Base-by-base conservation (phyloP, 2,113 vertebrate genomes). In the Crypturellus undulatus region DNA sequence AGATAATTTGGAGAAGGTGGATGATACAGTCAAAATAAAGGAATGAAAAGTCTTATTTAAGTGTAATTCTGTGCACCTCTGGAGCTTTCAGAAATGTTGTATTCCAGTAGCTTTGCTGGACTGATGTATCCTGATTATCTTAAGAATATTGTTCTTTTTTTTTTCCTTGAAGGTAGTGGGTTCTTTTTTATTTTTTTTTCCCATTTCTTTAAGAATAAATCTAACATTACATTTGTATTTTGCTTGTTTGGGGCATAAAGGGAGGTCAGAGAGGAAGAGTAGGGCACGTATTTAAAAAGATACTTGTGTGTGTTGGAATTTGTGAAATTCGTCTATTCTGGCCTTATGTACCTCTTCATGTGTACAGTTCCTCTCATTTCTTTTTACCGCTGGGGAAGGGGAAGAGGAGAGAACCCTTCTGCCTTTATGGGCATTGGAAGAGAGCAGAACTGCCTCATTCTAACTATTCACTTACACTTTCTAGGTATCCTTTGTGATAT, bases 1-100 rank as follows among this genome's bases (percentile, higher is more conserved):
- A 93, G 75, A 92, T 79, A 89, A 94, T 85, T 79, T 92, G 84
- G 71, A 65, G 79, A 89, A 91, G 78, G 64, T 93, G 40, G 67
- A 51, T 97, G 93, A 94, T 93, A 87, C 22, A 62, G 36, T 85
- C 89, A 84, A 73, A 79, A 79, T 87, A 93, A 52, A 81, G 79
- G 36, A 89, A 67, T 68, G 13, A 38, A 26, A 87, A 71, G 47
- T 76, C 81, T 92, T 88, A 80, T 90, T 94, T 87, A 84, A 87
- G 54, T 89, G 54, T 87, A 76, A 36, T 92, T 91, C 24, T 5
- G 11, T 91, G 72, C 0, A 9, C 80, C 49, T 95, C 84, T 77
- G 59, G 81, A 69, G 63, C 89, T 91, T 92, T 82, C 70, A 82
- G 70, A 82, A 89, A 89, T 81, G 67, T 79, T 58, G 20, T 88